Percentiles rank a stretch among this genome's conserved stretches.
Conservation (phyloP, 2,888 invertebrate species). For the Byasa hedistus region DNA sequence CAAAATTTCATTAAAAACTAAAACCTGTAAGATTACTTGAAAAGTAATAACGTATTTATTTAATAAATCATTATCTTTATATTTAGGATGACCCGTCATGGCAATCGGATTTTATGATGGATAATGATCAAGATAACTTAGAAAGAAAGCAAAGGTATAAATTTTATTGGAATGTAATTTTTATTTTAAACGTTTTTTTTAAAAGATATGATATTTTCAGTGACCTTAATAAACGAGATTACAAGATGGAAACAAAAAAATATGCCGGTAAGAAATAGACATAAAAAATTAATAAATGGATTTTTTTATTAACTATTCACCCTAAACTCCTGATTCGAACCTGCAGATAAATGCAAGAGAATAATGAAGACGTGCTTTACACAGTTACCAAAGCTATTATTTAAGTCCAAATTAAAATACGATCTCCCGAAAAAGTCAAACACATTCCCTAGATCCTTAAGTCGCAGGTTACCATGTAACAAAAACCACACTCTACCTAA, state of each 20-base stretch:
- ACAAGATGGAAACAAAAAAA: conserved; percentile 60
- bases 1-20: neutral
- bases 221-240: conserved; percentile 54
- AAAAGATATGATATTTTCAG: conserved; percentile 46
- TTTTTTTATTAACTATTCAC: neutral
- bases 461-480: conserved; percentile 56
- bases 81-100: conserved; percentile 66
- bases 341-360: conserved; percentile 71
- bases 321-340: neutral
- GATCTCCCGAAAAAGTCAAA: conserved; percentile 61
- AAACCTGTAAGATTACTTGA: neutral
- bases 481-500: conserved; percentile 75
- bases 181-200: conserved; percentile 11
- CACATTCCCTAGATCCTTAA: conserved; percentile 65
- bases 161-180: neutral
- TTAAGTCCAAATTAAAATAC: conserved; percentile 65
- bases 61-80: neutral
- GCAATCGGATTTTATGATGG: conserved; percentile 73
- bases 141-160: conserved; percentile 41
- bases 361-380: conserved; percentile 68
- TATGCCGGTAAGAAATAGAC: conserved; percentile 61
- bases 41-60: neutral
- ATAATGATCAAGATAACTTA: conserved; percentile 52
- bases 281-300: neutral
- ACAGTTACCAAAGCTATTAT: conserved; percentile 68